These are phyloP conservation scores for Cyanoderma ruficeps DNA, from an alignment of 2,113 vertebrate species.

Conservation along the genomic window DNA sequence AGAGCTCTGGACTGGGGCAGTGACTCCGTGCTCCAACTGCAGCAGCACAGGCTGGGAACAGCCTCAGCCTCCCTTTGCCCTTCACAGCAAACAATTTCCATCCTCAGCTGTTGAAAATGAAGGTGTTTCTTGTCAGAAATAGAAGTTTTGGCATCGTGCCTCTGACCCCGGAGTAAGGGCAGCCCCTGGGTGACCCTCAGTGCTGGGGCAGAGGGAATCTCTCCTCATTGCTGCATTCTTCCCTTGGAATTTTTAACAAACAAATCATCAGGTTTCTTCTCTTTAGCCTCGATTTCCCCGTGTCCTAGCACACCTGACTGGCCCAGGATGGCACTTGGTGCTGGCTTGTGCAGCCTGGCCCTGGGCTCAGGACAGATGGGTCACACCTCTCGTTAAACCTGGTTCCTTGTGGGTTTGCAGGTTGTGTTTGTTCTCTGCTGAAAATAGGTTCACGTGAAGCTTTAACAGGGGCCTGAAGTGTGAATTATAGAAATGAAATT, in stretches of 20 bases:
- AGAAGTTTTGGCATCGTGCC: not conserved
- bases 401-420: not conserved
- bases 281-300: not conserved
- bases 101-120: not conserved
- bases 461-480: not conserved
- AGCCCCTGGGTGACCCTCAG: not conserved
- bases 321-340: not conserved
- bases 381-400: not conserved
- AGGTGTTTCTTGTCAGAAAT: not conserved
- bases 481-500: not conserved
- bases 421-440: not conserved
- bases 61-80: not conserved
- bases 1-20: not conserved
- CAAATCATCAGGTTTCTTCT: not conserved
- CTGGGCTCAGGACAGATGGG: not conserved
- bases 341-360: not conserved
- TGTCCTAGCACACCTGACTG: not conserved
- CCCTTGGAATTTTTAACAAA: not conserved
- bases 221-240: not conserved
- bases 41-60: not conserved
- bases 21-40: rapidly evolving
- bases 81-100: not conserved
- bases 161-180: not conserved
- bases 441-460: rapidly evolving
- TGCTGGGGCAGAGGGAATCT: not conserved